phyloP scores from a whole-genome alignment of 2,797 vertebrate species.

The Fistularia tabacaria region DNA sequence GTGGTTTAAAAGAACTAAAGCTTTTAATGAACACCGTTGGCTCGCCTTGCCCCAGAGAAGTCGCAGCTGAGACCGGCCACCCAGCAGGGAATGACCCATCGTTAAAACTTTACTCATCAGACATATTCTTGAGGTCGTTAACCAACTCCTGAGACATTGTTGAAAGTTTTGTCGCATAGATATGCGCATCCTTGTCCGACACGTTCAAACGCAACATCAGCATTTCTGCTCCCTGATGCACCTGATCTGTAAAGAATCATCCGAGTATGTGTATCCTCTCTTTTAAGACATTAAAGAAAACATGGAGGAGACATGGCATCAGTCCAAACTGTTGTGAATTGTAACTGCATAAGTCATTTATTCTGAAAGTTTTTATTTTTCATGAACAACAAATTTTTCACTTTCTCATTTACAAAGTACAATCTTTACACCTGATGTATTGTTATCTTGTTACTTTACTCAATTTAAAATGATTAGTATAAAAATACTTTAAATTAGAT shows the following conservation, averaged over 20 bases:
- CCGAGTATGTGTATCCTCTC: slow-evolving; percentile 4
- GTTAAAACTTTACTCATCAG: slow-evolving; percentile 6
- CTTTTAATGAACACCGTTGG: slow-evolving; percentile 1
- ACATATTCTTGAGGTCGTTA: slow-evolving; percentile 6
- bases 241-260: background rate
- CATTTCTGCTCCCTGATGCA: background rate
- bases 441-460: too few relatives aligned
- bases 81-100: slow-evolving; percentile 18
- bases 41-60: slow-evolving; percentile 3
- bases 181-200: background rate
- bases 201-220: background rate
- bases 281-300: background rate
- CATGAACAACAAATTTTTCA: too few relatives aligned
- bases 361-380: too few relatives aligned
- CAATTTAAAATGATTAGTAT: too few relatives aligned
- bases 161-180: background rate
- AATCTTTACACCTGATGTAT: too few relatives aligned
- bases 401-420: too few relatives aligned
- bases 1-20: slow-evolving; percentile 1
- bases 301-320: too few relatives aligned
- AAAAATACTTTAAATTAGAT: too few relatives aligned
- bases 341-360: too few relatives aligned
- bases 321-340: too few relatives aligned
- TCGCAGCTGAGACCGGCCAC: slow-evolving; percentile 11
- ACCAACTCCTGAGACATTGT: slow-evolving; percentile 4